Evolutionary conservation across 2,888 invertebrate genomes (phyloP), one percentile per base, ranked within the genome.

Genomic region (Campoplex capitator): DNA sequence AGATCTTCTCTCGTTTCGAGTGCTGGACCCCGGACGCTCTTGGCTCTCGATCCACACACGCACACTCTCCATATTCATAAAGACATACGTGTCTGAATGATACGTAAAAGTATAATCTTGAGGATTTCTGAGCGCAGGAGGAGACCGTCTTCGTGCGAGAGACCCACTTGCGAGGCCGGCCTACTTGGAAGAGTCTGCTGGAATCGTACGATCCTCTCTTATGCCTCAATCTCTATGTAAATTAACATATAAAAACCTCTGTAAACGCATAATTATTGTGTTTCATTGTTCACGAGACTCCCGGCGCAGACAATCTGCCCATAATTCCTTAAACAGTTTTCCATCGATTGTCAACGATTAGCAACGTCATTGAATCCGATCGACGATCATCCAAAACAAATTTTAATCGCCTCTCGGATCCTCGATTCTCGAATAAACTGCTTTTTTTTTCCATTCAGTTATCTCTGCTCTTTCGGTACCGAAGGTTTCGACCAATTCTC

Each of bases 141-240:
- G 89, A 92, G 91, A 90, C 91, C 92, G 91, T 90, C 91, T 92
- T 92, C 86, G 88, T 84, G 77, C 84, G 85, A 83, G 88, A 89
- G 89, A 89, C 89, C 89, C 87, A 89, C 89, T 89, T 92, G 91
- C 90, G 88, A 89, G 89, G 38, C n/a, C 90, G 92, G 90, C 92
- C 92, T 92, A 92, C 92, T 92, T 92, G 90, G 85, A 83, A 74
- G 78, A 84, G 81, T 84, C 84, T 84, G 73, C 78, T 87, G 78
- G 81, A 75, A 84, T 84, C 77, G 58, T 76, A 51, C 76, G 77
- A 81, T 81, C 73, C 78, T 82, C 83, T 77, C 81, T 45, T 45
- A 16, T 28, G 13, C 48, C 54, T 68, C 32, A 11, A 38, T 42
- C 13, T 42, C 38, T 68, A 28, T 78, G 42, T 38, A 67, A 45